phyloP scores from a whole-genome alignment of 2,888 invertebrate genomes.

The Heliconius erato region DNA sequence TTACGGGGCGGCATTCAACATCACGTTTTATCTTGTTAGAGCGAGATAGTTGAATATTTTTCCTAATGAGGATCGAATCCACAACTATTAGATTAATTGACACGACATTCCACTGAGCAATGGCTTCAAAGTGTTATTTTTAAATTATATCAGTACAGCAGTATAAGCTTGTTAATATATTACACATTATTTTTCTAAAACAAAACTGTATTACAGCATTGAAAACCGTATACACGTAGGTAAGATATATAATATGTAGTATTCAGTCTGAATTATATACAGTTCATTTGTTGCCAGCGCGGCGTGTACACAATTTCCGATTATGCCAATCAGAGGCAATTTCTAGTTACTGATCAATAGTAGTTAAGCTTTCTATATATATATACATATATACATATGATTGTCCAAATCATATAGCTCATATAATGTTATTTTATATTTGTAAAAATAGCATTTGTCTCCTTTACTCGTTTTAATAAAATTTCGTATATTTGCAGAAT shows the following conservation, averaged over 20 bases:
- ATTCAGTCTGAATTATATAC: constrained; percentile 18
- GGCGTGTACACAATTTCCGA: constrained; percentile 32
- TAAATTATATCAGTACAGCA: background rate
- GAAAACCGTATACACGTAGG: background rate
- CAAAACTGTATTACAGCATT: background rate
- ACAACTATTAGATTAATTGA: too few relatives aligned
- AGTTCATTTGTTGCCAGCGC: constrained; percentile 21
- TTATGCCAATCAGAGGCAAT: constrained; percentile 32
- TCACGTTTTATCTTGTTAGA: too few relatives aligned
- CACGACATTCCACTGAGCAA: too few relatives aligned
- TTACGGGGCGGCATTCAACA: too few relatives aligned
- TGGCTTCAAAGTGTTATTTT: background rate
- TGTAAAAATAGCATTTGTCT: background rate
- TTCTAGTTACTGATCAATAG: constrained; percentile 18
- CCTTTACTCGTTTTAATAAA: too few relatives aligned
- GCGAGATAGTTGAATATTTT: too few relatives aligned
- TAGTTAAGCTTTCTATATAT: constrained; percentile 7
- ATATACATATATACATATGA: background rate
- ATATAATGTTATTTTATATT: background rate
- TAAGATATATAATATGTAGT: background rate
- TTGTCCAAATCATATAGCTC: background rate
- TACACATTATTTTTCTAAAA: background rate
- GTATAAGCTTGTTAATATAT: background rate
- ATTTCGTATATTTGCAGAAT: too few relatives aligned
- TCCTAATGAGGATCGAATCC: too few relatives aligned